phyloP scores from a whole-genome alignment of 2,888 invertebrate species.

The Macrosoma leucophasiata region DNA sequence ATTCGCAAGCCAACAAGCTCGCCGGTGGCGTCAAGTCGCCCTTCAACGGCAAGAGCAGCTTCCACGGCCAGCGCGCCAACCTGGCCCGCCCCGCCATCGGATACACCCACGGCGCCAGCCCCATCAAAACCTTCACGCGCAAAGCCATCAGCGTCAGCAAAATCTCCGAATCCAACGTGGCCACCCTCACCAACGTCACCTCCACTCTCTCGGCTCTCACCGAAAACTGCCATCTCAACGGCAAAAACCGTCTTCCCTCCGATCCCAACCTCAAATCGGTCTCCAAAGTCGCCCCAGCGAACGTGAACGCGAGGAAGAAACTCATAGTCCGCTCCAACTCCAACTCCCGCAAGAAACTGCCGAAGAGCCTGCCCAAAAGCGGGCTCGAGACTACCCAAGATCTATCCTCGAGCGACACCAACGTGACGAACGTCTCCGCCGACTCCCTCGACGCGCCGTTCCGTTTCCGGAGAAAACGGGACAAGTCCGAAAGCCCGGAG shows the following conservation, averaged over 20 bases:
- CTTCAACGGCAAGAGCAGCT: conserved; percentile 55
- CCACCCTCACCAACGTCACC: conserved; percentile 51
- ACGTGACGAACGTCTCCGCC: conserved; percentile 64
- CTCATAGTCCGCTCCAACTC: conserved; percentile 61
- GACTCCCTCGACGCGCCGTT: conserved; percentile 66
- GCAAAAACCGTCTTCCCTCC: conserved; percentile 58
- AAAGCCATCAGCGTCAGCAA: conserved; percentile 46
- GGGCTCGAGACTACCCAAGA: conserved; percentile 56
- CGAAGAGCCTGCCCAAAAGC: conserved; percentile 48
- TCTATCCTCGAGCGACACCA: conserved; percentile 67
- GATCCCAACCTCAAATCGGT: conserved; percentile 56
- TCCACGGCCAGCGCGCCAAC: conserved; percentile 65
- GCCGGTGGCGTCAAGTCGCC: conserved; percentile 43
- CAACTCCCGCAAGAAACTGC: conserved; percentile 57
- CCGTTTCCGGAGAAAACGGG: conserved; percentile 62
- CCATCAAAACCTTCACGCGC: conserved; percentile 56
- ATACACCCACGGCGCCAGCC: conserved; percentile 55
- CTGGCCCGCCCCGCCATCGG: conserved; percentile 52
- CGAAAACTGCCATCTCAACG: conserved; percentile 66
- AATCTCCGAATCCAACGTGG: conserved; percentile 40
- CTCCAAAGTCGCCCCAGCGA: conserved; percentile 37
- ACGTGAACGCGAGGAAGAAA: conserved; percentile 54
- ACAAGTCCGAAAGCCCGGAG: conserved; percentile 63
- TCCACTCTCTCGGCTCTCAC: conserved; percentile 62
- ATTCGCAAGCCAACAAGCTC: conserved; percentile 48